Conservation (phyloP, 2,797 vertebrate species). For the Gymnothorax reevesii region DNA sequence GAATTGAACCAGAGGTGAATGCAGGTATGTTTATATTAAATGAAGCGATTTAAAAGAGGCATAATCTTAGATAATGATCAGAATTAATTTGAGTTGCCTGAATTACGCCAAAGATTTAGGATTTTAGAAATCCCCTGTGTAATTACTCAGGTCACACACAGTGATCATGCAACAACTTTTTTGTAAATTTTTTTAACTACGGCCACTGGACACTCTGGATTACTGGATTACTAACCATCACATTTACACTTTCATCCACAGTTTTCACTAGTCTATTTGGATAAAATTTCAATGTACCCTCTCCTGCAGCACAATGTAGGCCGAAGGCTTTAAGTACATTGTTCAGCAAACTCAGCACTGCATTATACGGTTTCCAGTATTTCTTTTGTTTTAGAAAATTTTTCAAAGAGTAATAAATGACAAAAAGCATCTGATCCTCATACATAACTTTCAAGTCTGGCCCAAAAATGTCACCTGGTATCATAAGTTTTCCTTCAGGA, state of each 20-base stretch:
- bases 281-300: background rate
- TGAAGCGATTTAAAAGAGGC: background rate
- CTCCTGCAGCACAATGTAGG: conserved; percentile 5
- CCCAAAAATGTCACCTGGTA: conserved; percentile 75
- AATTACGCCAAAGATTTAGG: background rate
- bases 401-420: conserved; percentile 59
- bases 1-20: background rate
- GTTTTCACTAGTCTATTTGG: background rate
- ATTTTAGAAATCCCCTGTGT: background rate
- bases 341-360: conserved; percentile 42
- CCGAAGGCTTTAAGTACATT: conserved; percentile 19
- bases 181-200: background rate
- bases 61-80: background rate
- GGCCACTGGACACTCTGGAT: background rate
- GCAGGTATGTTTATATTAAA: background rate
- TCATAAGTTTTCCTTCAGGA: conserved; percentile 61
- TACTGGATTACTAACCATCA: background rate
- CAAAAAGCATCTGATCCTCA: conserved; percentile 66
- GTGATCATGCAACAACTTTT: background rate
- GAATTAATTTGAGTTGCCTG: background rate
- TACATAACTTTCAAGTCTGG: conserved; percentile 72
- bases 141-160: background rate
- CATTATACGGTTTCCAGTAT: conserved; percentile 18
- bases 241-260: background rate
- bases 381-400: conserved; percentile 44